Base-by-base conservation (phyloP, 2,888 invertebrate genomes). In the Fragum whitleyi region DNA sequence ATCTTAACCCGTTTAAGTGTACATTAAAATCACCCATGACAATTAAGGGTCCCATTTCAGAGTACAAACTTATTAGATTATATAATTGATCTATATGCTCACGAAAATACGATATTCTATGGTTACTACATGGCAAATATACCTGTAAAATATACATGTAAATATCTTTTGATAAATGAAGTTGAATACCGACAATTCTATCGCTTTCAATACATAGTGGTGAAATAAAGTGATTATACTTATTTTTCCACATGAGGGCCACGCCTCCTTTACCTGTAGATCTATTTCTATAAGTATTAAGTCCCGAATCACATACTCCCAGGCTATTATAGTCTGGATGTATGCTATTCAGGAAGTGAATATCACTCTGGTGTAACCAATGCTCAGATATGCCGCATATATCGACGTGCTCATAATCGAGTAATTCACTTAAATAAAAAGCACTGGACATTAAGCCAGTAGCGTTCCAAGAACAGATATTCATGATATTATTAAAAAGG, bases 11-110 rank as follows among this genome's bases (percentile, higher is more conserved):
- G 19, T 70, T 39, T 14, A 70, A 29, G 23, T 70, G 21, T 5
- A 21, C 51, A 16, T 51, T 51, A 14, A 51, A 51, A 14, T 51
- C 51, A 21, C 51, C 51, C 51, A 51, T 51, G 3, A 51, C 5
- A n/a, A 51, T 51, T 5, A 51, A 5, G 19, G n/a, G n/a, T 3
- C 51, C 5, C 2, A 16, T 3, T 51, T 51, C 6, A n/a, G 26
- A 57, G 26, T 57, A 57, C 57, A 57, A 23, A 57, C 57, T 57
- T 2, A 57, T 26, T 14, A 57, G 5, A 57, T n/a, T 26, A 57
- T 57, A 26, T 23, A 57, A 57, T 23, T 5, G 7, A 3, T 57
- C 57, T 6, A 57, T 23, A 57, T 57, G 26, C 57, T 57, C 57
- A 6, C 57, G 57, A 26, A 21, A 23, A 5, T 14, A 11, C 2